A percentile compares a stretch with the other conserved stretches of the same genome.
Evolutionary conservation across 1,140 invertebrate genomes (phyloP).

Genomic region (Bombus balteatus): DNA sequence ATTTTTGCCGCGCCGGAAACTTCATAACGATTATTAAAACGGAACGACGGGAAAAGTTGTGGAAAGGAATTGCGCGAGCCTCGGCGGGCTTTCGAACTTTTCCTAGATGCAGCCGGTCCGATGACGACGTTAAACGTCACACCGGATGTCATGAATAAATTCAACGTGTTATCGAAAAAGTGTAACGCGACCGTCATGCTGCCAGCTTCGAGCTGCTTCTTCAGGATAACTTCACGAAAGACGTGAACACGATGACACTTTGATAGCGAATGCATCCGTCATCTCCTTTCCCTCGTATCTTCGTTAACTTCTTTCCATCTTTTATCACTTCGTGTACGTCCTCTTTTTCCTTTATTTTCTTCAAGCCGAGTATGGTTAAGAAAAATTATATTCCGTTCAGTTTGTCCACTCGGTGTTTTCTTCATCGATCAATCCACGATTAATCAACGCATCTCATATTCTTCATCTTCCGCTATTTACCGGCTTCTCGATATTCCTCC

Average conservation of each 20-base stretch:
- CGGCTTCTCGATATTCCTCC: neutral
- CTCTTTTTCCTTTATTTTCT: neutral
- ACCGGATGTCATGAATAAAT: conserved; percentile 51
- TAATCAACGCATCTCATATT: neutral
- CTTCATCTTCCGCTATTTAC: neutral
- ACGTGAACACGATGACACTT: conserved; percentile 28
- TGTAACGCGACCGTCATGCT: conserved; percentile 13
- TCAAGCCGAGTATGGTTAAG: neutral
- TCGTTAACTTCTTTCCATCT: neutral
- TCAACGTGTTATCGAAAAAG: conserved; percentile 49
- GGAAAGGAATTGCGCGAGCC: conserved; percentile 20
- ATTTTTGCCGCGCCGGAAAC: conserved; percentile 9
- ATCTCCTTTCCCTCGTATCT: neutral
- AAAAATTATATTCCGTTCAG: neutral
- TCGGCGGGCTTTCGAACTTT: conserved; percentile 20
- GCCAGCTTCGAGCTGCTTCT: neutral
- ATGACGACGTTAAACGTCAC: conserved; percentile 31
- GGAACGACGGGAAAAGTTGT: conserved; percentile 20
- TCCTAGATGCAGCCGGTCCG: neutral
- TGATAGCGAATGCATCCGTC: conserved; percentile 25
- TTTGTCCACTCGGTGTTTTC: neutral
- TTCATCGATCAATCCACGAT: neutral
- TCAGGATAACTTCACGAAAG: neutral
- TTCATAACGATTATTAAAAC: conserved; percentile 47
- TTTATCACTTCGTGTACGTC: too few species aligned